phyloP scores from a whole-genome alignment of 2,113 vertebrate genomes.

The Halcyon senegalensis region DNA sequence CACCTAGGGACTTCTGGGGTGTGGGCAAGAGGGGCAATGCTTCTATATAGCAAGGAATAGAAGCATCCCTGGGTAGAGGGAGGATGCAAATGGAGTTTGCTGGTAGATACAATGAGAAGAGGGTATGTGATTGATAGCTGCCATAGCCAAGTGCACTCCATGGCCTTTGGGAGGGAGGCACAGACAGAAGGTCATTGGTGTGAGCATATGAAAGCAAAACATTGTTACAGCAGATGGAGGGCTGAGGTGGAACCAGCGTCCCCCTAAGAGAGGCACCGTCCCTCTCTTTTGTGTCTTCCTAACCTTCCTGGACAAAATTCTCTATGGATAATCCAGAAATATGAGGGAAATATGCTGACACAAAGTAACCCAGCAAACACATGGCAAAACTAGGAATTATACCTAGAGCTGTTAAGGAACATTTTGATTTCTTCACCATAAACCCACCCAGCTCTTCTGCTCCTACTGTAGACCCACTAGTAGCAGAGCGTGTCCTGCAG shows the following conservation, averaged over 20 bases:
- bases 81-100: neutral
- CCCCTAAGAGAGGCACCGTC: neutral
- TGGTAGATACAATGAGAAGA: neutral
- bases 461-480: neutral
- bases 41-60: accelerated
- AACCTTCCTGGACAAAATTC: neutral
- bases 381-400: neutral
- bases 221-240: neutral
- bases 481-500: neutral
- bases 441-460: neutral
- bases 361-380: neutral
- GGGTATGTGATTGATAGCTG: neutral
- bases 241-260: neutral
- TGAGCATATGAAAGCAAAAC: accelerated
- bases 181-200: neutral
- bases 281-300: neutral
- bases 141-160: neutral
- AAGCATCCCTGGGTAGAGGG: neutral
- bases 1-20: neutral
- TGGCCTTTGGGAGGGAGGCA: neutral
- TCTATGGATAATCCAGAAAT: neutral
- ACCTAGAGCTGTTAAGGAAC: neutral
- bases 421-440: neutral
- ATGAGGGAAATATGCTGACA: accelerated
- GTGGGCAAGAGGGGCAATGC: neutral